These are phyloP conservation scores for Coelopa pilipes DNA, from an alignment of 2,888 invertebrate genomes.

Conservation along the genomic window DNA sequence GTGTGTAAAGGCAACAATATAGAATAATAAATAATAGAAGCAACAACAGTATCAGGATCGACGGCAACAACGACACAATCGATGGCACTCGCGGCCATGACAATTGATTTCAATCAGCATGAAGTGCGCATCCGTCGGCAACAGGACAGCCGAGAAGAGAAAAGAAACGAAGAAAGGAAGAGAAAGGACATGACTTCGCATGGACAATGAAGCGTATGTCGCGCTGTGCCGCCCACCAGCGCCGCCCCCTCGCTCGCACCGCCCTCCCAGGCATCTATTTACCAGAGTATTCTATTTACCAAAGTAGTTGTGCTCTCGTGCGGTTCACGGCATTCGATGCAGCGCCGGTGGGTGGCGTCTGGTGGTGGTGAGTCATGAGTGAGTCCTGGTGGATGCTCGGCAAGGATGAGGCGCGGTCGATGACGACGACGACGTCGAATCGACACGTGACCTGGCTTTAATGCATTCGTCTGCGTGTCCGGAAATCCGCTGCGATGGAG, in stretches of 20 bases:
- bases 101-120: constrained; percentile 22
- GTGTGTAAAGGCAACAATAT: neutral
- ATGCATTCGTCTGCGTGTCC: constrained; percentile 21
- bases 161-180: too few species aligned
- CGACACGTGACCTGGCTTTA: constrained; percentile 32
- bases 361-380: constrained; percentile 5
- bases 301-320: neutral
- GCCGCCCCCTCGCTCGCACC: neutral
- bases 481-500: neutral
- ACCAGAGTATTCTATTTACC: neutral
- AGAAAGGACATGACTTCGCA: too few species aligned
- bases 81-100: neutral
- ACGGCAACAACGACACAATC: neutral
- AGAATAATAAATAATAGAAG: too few species aligned
- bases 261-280: neutral
- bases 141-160: too few species aligned
- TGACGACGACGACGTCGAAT: neutral
- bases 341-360: too few species aligned
- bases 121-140: constrained; percentile 22
- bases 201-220: constrained; percentile 6
- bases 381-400: neutral
- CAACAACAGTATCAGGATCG: too few species aligned
- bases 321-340: neutral
- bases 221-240: neutral
- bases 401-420: neutral